These are phyloP conservation scores for Eupithecia dodoneata DNA, from an alignment of 2,888 invertebrate species.

Conservation along the genomic window DNA sequence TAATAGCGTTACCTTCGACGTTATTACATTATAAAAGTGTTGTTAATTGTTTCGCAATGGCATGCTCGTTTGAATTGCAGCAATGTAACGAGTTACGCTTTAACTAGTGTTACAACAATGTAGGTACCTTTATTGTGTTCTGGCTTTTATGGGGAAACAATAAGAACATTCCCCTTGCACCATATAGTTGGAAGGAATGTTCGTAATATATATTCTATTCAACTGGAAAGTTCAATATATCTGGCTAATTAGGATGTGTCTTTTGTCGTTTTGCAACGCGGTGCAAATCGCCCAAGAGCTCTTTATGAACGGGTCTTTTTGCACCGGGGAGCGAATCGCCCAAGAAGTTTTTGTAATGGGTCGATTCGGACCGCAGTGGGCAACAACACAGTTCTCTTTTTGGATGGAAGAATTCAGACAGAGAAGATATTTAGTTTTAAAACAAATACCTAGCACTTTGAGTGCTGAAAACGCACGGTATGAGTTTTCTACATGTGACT, in stretches of 20 bases:
- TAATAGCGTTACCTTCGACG: slow-evolving; percentile 43
- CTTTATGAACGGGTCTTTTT: too few relatives aligned
- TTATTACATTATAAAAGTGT: slow-evolving; percentile 48
- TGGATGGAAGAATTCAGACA: too few relatives aligned
- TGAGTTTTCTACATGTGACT: too few relatives aligned
- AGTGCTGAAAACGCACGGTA: too few relatives aligned
- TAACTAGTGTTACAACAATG: slow-evolving; percentile 63
- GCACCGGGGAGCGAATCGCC: too few relatives aligned
- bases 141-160: slow-evolving; percentile 13
- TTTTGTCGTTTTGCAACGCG: too few relatives aligned
- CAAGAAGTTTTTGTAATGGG: too few relatives aligned
- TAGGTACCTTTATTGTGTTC: slow-evolving; percentile 52
- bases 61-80: slow-evolving; percentile 56
- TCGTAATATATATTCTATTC: neutral
- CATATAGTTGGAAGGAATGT: neutral
- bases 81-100: slow-evolving; percentile 68
- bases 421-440: too few relatives aligned
- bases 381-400: too few relatives aligned
- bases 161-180: slow-evolving; percentile 7
- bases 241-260: neutral
- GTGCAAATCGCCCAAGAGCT: too few relatives aligned
- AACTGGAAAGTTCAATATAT: neutral
- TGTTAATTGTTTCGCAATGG: slow-evolving; percentile 62
- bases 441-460: too few relatives aligned
- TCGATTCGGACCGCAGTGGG: too few relatives aligned